phyloP scores from a whole-genome alignment of 2,797 vertebrate genomes.

The Poecilia picta region DNA sequence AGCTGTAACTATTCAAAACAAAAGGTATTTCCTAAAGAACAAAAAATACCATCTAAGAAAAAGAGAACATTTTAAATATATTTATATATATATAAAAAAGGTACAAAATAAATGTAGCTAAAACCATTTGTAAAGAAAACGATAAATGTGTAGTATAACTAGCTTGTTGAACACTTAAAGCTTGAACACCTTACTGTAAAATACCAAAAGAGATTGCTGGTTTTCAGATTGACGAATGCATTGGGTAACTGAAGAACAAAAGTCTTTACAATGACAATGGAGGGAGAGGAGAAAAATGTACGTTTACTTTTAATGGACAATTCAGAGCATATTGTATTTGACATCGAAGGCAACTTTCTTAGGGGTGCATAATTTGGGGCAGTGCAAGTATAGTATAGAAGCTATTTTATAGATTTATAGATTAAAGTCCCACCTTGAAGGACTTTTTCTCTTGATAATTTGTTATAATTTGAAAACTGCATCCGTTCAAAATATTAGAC shows the following conservation, averaged over 20 bases:
- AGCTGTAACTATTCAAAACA: conserved; percentile 70
- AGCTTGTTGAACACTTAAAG: conserved; percentile 79
- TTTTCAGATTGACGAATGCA: conserved; percentile 28
- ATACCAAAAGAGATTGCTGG: conserved; percentile 47
- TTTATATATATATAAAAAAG: conserved; percentile 83
- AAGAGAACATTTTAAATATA: conserved; percentile 82
- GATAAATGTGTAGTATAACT: conserved; percentile 70
- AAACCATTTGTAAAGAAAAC: conserved; percentile 75
- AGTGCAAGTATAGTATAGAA: conserved; percentile 64
- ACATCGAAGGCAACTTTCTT: conserved; percentile 79
- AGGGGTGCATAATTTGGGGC: conserved; percentile 67
- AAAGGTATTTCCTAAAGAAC: conserved; percentile 75
- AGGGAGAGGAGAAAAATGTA: conserved; percentile 29
- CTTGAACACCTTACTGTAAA: conserved; percentile 73
- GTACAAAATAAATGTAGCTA: conserved; percentile 79
- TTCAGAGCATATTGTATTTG: conserved; percentile 74
- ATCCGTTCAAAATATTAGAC: conserved; percentile 24
- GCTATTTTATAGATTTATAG: conserved; percentile 26
- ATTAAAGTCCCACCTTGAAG: conserved; percentile 46
- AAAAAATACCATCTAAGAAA: conserved; percentile 80
- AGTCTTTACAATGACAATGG: conserved; percentile 33
- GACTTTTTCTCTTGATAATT: conserved; percentile 43
- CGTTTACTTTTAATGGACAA: conserved; percentile 51
- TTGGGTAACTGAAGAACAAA: conserved; percentile 27
- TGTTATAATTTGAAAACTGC: conserved; percentile 30